These are phyloP conservation scores for Dolichotis patagonum DNA, from an alignment of 2,113 vertebrate species.

Conservation along the genomic window DNA sequence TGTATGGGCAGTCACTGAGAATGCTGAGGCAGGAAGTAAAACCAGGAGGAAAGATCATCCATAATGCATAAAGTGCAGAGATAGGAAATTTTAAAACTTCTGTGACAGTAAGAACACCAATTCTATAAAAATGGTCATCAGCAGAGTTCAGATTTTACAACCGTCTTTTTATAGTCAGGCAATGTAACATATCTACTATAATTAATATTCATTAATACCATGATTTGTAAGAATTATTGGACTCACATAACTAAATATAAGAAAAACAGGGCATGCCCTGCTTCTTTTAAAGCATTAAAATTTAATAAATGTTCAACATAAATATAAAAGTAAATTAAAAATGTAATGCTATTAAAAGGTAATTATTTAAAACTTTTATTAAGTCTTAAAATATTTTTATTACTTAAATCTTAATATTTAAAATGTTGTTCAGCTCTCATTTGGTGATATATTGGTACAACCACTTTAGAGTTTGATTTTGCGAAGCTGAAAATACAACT, in stretches of 20 bases:
- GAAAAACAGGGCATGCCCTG: neutral
- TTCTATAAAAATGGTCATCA: neutral
- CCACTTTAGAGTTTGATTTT: neutral
- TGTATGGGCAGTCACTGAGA: neutral
- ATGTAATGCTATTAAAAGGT: neutral
- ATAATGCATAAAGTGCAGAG: neutral
- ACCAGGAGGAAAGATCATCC: neutral
- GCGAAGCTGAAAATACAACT: neutral
- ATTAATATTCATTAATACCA: neutral
- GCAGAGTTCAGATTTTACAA: neutral
- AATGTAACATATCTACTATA: neutral
- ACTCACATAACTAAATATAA: neutral
- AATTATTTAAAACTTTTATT: neutral
- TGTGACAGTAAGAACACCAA: neutral
- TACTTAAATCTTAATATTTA: neutral
- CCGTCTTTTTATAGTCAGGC: neutral
- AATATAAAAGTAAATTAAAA: neutral
- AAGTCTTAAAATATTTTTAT: neutral
- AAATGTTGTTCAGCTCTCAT: neutral
- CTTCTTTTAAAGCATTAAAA: neutral
- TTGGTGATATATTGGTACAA: neutral
- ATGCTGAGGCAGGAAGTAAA: neutral
- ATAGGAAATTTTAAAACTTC: neutral
- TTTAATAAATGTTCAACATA: neutral
- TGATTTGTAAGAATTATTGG: constrained; percentile 30